Percentiles rank a stretch among this genome's conserved stretches.
These are phyloP conservation scores for Brachionus manjavacas DNA, from an alignment of 1,140 invertebrate species.

Conservation along the genomic window DNA sequence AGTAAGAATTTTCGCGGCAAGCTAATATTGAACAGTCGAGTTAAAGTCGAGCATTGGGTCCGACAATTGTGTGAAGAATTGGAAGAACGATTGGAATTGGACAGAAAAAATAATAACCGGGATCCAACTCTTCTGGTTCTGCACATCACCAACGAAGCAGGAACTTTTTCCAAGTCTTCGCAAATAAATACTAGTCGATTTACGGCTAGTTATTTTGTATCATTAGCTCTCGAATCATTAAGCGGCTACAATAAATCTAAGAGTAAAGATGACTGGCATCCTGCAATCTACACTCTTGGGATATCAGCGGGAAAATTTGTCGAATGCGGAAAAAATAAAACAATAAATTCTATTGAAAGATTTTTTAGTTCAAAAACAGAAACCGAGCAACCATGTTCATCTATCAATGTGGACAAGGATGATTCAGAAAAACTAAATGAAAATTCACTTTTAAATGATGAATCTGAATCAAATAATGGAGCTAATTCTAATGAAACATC, in stretches of 20 bases:
- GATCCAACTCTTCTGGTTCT: neutral
- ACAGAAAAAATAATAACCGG: slow-evolving; percentile 56
- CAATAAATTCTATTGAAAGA: neutral
- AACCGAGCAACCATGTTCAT: neutral
- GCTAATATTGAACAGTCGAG: slow-evolving; percentile 60
- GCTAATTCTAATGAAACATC: neutral
- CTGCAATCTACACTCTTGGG: slow-evolving; percentile 12
- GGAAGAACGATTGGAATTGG: slow-evolving; percentile 74
- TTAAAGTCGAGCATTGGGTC: slow-evolving; percentile 65
- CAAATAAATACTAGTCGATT: neutral
- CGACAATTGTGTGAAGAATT: slow-evolving; percentile 73
- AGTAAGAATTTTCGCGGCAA: slow-evolving; percentile 86
- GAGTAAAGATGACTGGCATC: neutral
- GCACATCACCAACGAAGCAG: slow-evolving; percentile 26
- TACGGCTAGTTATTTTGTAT: neutral
- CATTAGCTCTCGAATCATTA: neutral
- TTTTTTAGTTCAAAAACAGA: neutral
- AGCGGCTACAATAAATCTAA: slow-evolving; percentile 33
- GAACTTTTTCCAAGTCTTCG: slow-evolving; percentile 34
- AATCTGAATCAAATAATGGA: neutral
- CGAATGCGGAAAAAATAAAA: neutral
- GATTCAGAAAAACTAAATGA: neutral
- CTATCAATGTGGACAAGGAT: neutral
- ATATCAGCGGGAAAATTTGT: slow-evolving; percentile 32
- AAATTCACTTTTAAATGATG: neutral